Conservation (phyloP, 2,797 vertebrate genomes). For the Poeciliopsis paucimaculata region DNA sequence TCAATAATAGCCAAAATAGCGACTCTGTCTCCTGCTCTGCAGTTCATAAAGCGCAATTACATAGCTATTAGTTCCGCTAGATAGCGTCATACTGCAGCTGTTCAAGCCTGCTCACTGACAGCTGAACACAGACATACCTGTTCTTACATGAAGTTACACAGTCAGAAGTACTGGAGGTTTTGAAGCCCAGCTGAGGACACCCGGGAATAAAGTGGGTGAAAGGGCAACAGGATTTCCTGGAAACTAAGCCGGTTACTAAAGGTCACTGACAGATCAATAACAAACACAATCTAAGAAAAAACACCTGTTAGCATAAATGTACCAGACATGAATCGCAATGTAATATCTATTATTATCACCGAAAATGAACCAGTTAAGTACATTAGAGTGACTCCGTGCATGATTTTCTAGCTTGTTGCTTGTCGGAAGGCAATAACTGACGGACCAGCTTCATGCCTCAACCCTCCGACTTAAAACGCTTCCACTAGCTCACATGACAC, state of each 20-base stretch:
- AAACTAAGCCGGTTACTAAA: conserved; percentile 13
- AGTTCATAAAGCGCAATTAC: background rate
- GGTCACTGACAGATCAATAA: background rate
- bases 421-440: conserved; percentile 64
- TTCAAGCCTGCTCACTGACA: background rate
- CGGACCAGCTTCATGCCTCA: conserved; percentile 58
- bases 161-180: background rate
- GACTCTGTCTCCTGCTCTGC: background rate
- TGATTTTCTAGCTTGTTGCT: background rate
- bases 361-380: background rate
- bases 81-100: background rate
- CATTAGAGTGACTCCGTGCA: background rate
- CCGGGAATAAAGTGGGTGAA: conserved; percentile 57
- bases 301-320: background rate
- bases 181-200: background rate
- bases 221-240: conserved; percentile 57
- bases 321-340: background rate
- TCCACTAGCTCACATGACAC: background rate
- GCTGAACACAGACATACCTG: background rate
- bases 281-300: background rate
- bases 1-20: background rate
- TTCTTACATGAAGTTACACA: background rate
- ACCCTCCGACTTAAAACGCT: background rate
- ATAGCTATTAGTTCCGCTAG: background rate
- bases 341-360: background rate